Evolutionary conservation across 2,888 invertebrate genomes (phyloP), one percentile per base, ranked within the genome.

Genomic region (Eupithecia tripunctaria): DNA sequence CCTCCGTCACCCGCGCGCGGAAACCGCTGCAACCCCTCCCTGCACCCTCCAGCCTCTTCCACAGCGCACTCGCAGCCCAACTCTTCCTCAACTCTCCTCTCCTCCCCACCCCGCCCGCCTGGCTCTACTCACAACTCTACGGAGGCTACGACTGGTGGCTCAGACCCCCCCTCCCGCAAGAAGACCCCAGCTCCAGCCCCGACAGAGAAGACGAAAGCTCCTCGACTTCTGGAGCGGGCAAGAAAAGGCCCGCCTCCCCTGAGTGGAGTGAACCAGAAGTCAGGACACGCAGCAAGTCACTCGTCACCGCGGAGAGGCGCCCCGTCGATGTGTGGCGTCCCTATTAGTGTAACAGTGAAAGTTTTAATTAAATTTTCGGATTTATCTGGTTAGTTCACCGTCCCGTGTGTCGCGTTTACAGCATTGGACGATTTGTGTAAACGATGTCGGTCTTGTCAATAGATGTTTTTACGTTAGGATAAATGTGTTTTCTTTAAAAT

Each of bases 311-410:
- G 1, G 94, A 94, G 72, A 93, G 92, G 78, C 91, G 89, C 85
- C 95, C 96, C 71, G 95, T 96, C n/a, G 97, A 97, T 84, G 97
- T 97, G 73, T 97, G 97, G 97, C 95, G 97, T 84, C 97, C 97
- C 21, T 97, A 97, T 89, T 97, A 91, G 81, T 71, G 72, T 72
- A 21, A 74, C 67, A 79, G 72, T 72, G 79, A 78, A 78, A 77
- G 75, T 74, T 78, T 74, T 65, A 75, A 72, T 72, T 66, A 75
- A 71, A 68, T 77, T 76, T 74, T 75, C 71, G 72, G 76, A 73
- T 77, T 75, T 64, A 75, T 75, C 77, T 82, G 85, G 82, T 79
- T 83, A 77, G 80, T 81, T 82, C 83, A 88, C 91, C 90, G 91
- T 91, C 89, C 90, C 82, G 72, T 79, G 81, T 84, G 82, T 79